These are phyloP conservation scores for Hemiscyllium ocellatum DNA, from an alignment of 2,113 vertebrate genomes.

Conservation along the genomic window DNA sequence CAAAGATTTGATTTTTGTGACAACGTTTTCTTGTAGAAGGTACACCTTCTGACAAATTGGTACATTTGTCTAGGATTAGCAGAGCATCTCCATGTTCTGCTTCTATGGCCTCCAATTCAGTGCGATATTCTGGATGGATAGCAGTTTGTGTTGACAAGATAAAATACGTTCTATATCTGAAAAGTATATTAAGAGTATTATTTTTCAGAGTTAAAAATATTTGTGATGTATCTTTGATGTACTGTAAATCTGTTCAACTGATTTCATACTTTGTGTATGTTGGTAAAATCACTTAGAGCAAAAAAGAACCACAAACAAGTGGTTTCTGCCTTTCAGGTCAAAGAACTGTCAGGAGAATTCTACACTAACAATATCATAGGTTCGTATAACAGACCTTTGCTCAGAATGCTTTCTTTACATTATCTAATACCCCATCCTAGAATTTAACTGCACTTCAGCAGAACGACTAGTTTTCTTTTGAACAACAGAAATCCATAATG, in stretches of 20 bases:
- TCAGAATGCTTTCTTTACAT: not conserved
- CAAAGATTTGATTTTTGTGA: constrained; percentile 75
- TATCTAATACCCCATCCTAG: not conserved
- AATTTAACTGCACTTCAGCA: not conserved
- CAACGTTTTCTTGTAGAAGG: constrained; percentile 73
- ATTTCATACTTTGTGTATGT: not conserved
- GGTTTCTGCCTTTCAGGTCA: not conserved
- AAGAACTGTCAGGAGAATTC: not conserved
- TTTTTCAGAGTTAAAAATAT: not conserved
- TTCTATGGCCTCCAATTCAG: constrained; percentile 79
- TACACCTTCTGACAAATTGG: constrained; percentile 77
- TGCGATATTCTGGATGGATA: constrained; percentile 79
- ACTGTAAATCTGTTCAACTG: not conserved
- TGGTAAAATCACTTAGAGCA: not conserved
- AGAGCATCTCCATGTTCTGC: constrained; percentile 77
- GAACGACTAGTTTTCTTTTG: not conserved
- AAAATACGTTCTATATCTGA: constrained; percentile 77
- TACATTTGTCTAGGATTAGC: constrained; percentile 83
- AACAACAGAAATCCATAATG: not conserved
- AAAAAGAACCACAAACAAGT: not conserved
- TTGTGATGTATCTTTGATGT: not conserved
- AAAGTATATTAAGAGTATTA: constrained; percentile 29
- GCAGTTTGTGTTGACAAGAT: constrained; percentile 82
- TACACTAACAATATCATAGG: not conserved
- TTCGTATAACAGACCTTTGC: not conserved